Base-by-base conservation (phyloP, 1,140 invertebrate genomes). In the Drosophila funebris region DNA sequence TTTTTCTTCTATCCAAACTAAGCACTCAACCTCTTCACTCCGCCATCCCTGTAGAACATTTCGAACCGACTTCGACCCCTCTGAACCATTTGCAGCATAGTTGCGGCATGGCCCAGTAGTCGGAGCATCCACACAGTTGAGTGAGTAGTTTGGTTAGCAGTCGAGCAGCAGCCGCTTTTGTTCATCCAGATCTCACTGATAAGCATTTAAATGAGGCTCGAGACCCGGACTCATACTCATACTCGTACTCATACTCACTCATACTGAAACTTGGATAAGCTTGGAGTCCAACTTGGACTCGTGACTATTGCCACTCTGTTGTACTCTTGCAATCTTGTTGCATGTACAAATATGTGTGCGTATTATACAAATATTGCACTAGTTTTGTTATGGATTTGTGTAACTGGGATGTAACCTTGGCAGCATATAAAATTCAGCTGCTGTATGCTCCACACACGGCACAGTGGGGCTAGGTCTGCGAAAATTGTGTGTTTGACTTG, bases 131-230 rank as follows among this genome's bases (percentile, higher is more conserved):
- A 54, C 43, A 48, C 52, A 58, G 64, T 76, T 88, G 83, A 87
- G 83, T 87, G 75, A 83, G 83, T 88, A 82, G 75, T 83, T 83
- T 83, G 81, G 75, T 78, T 78, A 62, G 78, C 29, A 62, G 74
- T 75, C 52, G 31, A 63, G 72, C 68, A 80, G 71, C 77, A 76
- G 71, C 69, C 78, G 80, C 85, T 89, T 89, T 90, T 90, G 85
- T 90, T 90, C 87, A 85, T 90, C 75, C 81, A 88, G 85, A 90
- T 90, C 67, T 53, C 69, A 76, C 72, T 85, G 85, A 90, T 90
- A 90, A 90, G 81, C 81, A 90, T 90, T 90, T 90, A 90, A 90
- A 90, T 90, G 85, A 90, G 81, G 73, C 73, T 85, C 67, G 20
- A 54, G 44, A 50, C 22, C 24, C 46, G 44, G 60, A 44, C 44